Percentiles rank a stretch among this genome's conserved stretches.
These are phyloP conservation scores for Typhlichthys subterraneus DNA, from an alignment of 2,797 vertebrate genomes.

Conservation along the genomic window DNA sequence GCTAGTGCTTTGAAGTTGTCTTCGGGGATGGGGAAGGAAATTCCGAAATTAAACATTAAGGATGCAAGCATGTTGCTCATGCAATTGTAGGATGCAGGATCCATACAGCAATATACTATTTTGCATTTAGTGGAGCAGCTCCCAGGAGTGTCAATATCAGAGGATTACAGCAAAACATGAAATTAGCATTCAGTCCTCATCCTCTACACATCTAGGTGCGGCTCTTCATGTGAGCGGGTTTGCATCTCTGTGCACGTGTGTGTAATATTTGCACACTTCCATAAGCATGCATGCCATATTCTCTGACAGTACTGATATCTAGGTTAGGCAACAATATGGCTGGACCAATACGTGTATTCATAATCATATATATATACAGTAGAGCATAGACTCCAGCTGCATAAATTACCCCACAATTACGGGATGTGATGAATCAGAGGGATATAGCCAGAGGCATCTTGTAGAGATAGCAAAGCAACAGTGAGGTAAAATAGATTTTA, in stretches of 20 bases:
- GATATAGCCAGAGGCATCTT: slow-evolving; percentile 19
- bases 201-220: slow-evolving; percentile 73
- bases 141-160: slow-evolving; percentile 86
- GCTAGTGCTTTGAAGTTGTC: slow-evolving; percentile 82
- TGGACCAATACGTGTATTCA: slow-evolving; percentile 39
- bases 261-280: slow-evolving; percentile 63
- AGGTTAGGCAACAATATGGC: slow-evolving; percentile 55
- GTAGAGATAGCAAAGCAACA: slow-evolving; percentile 29
- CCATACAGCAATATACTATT: slow-evolving; percentile 84
- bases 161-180: slow-evolving; percentile 85
- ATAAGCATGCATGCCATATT: slow-evolving; percentile 52
- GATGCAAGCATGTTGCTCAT: slow-evolving; percentile 80
- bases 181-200: slow-evolving; percentile 85
- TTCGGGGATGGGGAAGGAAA: slow-evolving; percentile 75
- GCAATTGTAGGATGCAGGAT: slow-evolving; percentile 76
- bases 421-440: slow-evolving; percentile 41
- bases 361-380: slow-evolving; percentile 41
- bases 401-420: slow-evolving; percentile 30
- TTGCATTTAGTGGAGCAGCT: slow-evolving; percentile 86
- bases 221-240: slow-evolving; percentile 51
- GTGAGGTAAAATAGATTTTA: slow-evolving; percentile 28
- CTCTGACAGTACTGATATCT: slow-evolving; percentile 56
- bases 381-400: slow-evolving; percentile 22
- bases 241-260: slow-evolving; percentile 26
- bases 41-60: slow-evolving; percentile 84